These are phyloP conservation scores for Cheilosia soror DNA, from an alignment of 2,888 invertebrate genomes.

Conservation along the genomic window DNA sequence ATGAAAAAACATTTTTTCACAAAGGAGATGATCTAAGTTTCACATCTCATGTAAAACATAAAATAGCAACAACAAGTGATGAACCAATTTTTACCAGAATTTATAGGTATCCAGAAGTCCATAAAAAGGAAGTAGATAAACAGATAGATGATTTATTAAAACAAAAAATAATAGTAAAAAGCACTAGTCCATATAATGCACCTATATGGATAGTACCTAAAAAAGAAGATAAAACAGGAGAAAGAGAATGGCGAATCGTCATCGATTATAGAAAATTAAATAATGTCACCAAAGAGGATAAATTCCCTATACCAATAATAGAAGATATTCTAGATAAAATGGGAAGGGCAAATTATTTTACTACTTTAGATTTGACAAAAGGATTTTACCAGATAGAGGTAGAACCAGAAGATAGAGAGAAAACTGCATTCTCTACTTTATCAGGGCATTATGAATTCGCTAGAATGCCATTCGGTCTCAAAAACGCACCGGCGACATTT, in stretches of 20 bases:
- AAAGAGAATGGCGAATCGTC: constrained; percentile 12
- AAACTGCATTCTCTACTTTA: constrained; percentile 25
- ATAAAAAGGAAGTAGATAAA: background rate
- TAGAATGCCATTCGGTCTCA: constrained; percentile 23
- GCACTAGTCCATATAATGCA: background rate
- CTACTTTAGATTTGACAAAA: constrained; percentile 24
- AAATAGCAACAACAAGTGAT: too few relatives aligned
- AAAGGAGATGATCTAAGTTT: too few relatives aligned
- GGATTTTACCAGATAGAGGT: constrained; percentile 17
- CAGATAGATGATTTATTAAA: background rate
- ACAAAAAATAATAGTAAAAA: background rate
- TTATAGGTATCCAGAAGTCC: constrained; percentile 18
- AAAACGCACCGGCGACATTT: constrained; percentile 24
- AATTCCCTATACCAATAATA: constrained; percentile 43
- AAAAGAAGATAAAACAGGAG: background rate
- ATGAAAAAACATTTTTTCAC: too few relatives aligned
- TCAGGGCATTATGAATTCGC: constrained; percentile 16
- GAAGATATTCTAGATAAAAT: constrained; percentile 34
- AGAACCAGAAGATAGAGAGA: constrained; percentile 15
- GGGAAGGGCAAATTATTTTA: constrained; percentile 37
- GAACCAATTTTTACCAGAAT: constrained; percentile 6
- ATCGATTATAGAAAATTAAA: too few relatives aligned
- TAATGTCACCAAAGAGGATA: constrained; percentile 36
- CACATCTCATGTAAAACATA: too few relatives aligned
- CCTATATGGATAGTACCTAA: background rate